phyloP scores from a whole-genome alignment of 1,140 invertebrate species.

The Onthophagus taurus region DNA sequence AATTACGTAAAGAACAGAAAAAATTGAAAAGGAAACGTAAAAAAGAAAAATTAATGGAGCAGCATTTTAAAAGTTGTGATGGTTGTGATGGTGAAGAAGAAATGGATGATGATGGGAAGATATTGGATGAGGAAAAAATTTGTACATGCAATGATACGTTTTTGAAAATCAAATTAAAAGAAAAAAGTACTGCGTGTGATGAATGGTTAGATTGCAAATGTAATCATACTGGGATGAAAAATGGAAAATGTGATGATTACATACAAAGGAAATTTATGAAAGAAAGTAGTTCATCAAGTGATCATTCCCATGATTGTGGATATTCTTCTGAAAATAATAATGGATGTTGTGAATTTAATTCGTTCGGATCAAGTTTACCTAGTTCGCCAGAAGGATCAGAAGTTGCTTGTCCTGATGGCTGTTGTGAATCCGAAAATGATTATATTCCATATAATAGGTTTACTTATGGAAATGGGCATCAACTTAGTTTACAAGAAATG shows the following conservation, averaged over 20 bases:
- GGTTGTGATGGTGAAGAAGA: constrained; percentile 26
- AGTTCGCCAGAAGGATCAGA: constrained; percentile 77
- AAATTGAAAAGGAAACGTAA: constrained; percentile 77
- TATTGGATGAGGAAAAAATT: constrained; percentile 21
- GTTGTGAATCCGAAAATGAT: constrained; percentile 64
- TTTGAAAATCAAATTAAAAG: constrained; percentile 8
- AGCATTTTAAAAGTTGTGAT: too few species aligned
- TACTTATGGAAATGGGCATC: constrained; percentile 39
- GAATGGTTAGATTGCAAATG: constrained; percentile 15
- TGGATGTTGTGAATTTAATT: constrained; percentile 51
- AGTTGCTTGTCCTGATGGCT: constrained; percentile 72
- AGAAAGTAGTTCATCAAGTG: constrained; percentile 49
- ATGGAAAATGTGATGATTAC: constrained; percentile 18
- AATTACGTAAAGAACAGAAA: constrained; percentile 76
- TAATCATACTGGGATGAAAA: constrained; percentile 4
- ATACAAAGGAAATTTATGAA: constrained; percentile 21
- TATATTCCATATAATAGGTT: constrained; percentile 27
- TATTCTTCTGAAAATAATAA: constrained; percentile 72
- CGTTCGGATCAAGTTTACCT: constrained; percentile 56
- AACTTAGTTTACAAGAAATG: constrained; percentile 58
- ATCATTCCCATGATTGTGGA: constrained; percentile 72
- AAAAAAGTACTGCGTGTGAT: constrained; percentile 6
- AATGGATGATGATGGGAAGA: constrained; percentile 26
- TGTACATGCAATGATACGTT: constrained; percentile 23
- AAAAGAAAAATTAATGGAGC: constrained; percentile 42